Percentiles rank a stretch among this genome's conserved stretches.
Conservation (phyloP, 2,797 vertebrate species). For the Parambassis ranga region DNA sequence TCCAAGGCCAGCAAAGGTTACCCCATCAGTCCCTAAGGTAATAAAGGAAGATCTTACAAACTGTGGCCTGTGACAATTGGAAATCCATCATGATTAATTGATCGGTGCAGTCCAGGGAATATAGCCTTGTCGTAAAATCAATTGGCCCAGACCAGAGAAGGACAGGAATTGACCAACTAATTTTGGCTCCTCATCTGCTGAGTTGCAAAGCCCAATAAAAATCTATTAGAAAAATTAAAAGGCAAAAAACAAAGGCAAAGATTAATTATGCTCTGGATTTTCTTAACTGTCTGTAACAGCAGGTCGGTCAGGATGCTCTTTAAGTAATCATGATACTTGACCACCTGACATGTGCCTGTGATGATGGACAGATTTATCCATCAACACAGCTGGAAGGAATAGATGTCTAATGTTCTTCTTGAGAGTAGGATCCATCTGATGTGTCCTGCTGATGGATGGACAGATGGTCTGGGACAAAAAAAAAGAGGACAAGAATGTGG, state of each 20-base stretch:
- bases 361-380: constrained; percentile 39
- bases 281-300: constrained; percentile 29
- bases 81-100: constrained; percentile 79
- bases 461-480: neutral
- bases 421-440: constrained; percentile 22
- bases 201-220: constrained; percentile 57
- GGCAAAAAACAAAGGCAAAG: constrained; percentile 24
- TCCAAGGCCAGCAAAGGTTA: constrained; percentile 56
- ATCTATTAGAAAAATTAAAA: constrained; percentile 72
- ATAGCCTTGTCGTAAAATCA: constrained; percentile 67
- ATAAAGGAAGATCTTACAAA: constrained; percentile 60
- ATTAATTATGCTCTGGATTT: constrained; percentile 60
- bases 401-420: constrained; percentile 12
- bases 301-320: constrained; percentile 31
- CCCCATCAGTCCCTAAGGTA: constrained; percentile 58
- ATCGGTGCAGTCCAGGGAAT: constrained; percentile 66
- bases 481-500: neutral
- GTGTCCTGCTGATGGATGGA: constrained; percentile 30
- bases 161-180: constrained; percentile 60
- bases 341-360: constrained; percentile 11
- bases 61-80: constrained; percentile 60
- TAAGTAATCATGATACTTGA: constrained; percentile 39
- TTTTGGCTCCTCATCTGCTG: constrained; percentile 58
- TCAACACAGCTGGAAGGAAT: constrained; percentile 12
- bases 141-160: constrained; percentile 48